Evolutionary conservation across 2,888 invertebrate genomes (phyloP), one percentile per base, ranked within the genome.

Genomic region (Glyphotaelius pellucidus): DNA sequence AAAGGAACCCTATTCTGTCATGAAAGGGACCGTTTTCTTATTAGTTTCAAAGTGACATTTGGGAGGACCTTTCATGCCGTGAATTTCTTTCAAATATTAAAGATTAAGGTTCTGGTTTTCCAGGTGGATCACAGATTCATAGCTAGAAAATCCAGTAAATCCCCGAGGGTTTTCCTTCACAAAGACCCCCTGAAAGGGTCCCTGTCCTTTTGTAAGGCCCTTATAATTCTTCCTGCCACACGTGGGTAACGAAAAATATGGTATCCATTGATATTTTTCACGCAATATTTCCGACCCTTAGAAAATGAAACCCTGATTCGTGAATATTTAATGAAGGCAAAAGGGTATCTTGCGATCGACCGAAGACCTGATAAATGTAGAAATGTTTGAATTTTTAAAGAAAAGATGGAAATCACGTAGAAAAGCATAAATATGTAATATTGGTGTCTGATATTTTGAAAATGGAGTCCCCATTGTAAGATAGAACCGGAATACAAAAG

Each of bases 161-260:
- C 87, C 87, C 87, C 19, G 14, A 52, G 87, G 47, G 52, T 87
- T 87, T 87, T 30, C 87, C 12, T 31, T 52, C 87, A 87, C 87
- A 87, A 87, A 67, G 47, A 52, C 67, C 87, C 87, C 19, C 67
- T 31, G 47, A 52, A 87, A 86, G 31, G 87, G 32, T 30, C 67
- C 31, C 47, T 87, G 87, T 87, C 87, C 87, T 87, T 83, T 87
- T 87, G 87, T 87, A 52, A 31, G 87, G 15, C 87, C 87, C 47
- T 32, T 52, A 67, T 67, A 31, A 87, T 87, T 47, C 31, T 30
- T 67, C 87, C 87, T 31, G 47, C 87, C 87, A 31, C 87, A 52
- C 87, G 87, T 32, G 87, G 31, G 47, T 67, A 67, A 67, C 83
- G 25, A 67, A 52, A 52, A 52, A 52, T 47, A 87, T 87, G 11